A percentile compares a stretch with the other conserved stretches of the same genome.
Conservation (phyloP, 2,113 vertebrate genomes). For the Pogonocichla stellata region DNA sequence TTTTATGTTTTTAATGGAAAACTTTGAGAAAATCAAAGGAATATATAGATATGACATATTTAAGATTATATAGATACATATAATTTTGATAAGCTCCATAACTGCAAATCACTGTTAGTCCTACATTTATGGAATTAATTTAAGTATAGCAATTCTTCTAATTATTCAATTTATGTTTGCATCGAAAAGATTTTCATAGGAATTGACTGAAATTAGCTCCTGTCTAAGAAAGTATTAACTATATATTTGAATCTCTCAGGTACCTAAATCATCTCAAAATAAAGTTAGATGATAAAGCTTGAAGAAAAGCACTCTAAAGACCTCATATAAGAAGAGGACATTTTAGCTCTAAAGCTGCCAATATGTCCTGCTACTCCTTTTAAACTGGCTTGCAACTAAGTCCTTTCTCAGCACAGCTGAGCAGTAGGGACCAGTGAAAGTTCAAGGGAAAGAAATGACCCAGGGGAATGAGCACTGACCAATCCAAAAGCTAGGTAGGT, state of each 20-base stretch:
- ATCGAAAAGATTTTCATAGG: background rate
- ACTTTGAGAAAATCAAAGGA: background rate
- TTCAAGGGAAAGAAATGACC: background rate
- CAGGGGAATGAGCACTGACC: background rate
- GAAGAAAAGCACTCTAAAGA: background rate
- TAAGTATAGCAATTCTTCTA: background rate
- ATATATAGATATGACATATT: background rate
- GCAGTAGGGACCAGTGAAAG: background rate
- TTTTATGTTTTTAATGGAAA: rapidly evolving
- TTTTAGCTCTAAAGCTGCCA: background rate
- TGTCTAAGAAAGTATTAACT: background rate
- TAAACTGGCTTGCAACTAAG: background rate
- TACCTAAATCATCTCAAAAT: background rate
- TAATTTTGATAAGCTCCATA: background rate
- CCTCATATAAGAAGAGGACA: background rate
- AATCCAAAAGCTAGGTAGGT: background rate
- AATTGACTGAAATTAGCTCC: background rate
- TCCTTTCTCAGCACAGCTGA: background rate
- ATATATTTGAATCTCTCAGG: background rate
- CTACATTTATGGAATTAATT: background rate
- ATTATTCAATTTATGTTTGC: background rate
- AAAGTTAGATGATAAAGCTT: background rate
- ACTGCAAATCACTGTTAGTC: background rate
- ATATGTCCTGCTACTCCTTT: background rate
- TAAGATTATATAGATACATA: background rate